These are phyloP conservation scores for Neoaliturus tenellus DNA, from an alignment of 2,888 invertebrate genomes.

Conservation along the genomic window DNA sequence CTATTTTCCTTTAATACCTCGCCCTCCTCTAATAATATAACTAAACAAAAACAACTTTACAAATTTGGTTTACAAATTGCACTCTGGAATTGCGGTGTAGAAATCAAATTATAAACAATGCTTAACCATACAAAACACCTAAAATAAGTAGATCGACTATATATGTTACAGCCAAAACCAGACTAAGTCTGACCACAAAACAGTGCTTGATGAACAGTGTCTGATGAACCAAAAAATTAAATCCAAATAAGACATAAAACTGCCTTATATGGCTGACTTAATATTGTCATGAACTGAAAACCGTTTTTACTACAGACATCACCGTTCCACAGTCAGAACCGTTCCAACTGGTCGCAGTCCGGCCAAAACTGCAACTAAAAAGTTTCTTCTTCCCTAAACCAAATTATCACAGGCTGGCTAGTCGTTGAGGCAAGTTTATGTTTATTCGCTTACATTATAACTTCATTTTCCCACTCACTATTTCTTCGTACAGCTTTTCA, in stretches of 20 bases:
- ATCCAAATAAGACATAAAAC: neutral
- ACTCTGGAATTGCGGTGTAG: neutral
- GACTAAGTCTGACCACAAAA: constrained; percentile 1
- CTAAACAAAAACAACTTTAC: neutral
- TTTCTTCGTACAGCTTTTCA: constrained; percentile 65
- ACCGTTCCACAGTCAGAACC: neutral
- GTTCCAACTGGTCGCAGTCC: neutral
- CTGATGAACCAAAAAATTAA: neutral
- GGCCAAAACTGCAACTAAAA: neutral
- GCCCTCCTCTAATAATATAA: neutral
- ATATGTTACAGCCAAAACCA: neutral
- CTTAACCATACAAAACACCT: neutral
- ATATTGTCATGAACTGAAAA: neutral
- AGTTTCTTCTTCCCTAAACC: neutral
- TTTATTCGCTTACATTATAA: neutral
- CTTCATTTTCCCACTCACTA: neutral
- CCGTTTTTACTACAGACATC: neutral
- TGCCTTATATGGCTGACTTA: neutral
- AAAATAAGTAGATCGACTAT: constrained; percentile 3
- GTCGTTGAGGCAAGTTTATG: neutral
- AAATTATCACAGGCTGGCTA: constrained; percentile 21
- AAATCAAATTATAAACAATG: neutral
- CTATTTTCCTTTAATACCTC: neutral
- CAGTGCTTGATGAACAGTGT: neutral
- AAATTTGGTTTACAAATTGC: neutral